phyloP scores from a whole-genome alignment of 2,797 vertebrate genomes.

The Naso thynnoides region DNA sequence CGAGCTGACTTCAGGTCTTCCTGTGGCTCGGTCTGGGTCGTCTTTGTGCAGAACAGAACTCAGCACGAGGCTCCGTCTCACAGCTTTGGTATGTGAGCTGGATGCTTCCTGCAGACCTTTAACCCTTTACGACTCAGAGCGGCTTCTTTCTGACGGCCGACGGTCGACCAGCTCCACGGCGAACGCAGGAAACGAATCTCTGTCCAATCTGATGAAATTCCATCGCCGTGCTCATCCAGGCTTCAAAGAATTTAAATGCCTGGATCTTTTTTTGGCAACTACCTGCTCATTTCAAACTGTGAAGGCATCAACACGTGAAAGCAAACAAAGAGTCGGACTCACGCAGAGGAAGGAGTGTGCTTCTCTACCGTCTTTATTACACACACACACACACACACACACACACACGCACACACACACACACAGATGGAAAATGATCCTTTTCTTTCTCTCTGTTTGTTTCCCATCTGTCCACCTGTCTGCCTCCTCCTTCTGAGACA shows the following conservation, averaged over 20 bases:
- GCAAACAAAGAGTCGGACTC: not conserved
- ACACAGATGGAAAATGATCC: constrained; percentile 42
- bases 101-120: constrained; percentile 54
- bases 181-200: not conserved
- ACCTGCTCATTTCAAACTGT: not conserved
- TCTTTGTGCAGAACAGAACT: constrained; percentile 29
- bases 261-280: not conserved
- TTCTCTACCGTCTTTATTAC: too few species aligned
- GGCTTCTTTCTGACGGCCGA: constrained; percentile 38
- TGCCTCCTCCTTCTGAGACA: constrained; percentile 14
- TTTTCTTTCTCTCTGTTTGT: constrained; percentile 29
- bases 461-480: constrained; percentile 54
- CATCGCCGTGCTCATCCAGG: too few species aligned
- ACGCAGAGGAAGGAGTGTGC: not conserved
- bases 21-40: not conserved
- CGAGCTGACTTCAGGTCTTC: not conserved
- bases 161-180: not conserved
- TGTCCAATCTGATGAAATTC: too few species aligned
- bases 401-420: not conserved
- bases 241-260: not conserved
- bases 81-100: constrained; percentile 58
- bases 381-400: not conserved
- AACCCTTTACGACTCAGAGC: constrained; percentile 56
- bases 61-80: constrained; percentile 44
- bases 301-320: not conserved